A percentile compares a stretch with the other conserved stretches of the same genome.
These are phyloP conservation scores for Muscicapa comitata DNA, from an alignment of 2,797 vertebrate genomes.

Conservation along the genomic window DNA sequence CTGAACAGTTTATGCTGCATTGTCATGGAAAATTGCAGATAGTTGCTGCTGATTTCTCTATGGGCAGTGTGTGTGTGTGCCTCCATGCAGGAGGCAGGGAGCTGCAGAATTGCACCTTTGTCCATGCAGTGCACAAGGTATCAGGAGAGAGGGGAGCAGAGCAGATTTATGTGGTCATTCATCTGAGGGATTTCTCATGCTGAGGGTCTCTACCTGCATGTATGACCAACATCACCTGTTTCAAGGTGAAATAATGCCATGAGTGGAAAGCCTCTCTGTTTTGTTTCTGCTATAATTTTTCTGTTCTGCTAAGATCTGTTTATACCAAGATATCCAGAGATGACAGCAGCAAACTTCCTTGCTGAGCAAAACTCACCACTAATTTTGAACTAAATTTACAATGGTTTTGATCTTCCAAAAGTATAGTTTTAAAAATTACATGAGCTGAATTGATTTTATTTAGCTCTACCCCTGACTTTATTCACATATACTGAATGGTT, in stretches of 20 bases:
- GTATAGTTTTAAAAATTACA: not conserved
- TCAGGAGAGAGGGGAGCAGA: not conserved
- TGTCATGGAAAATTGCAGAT: not conserved
- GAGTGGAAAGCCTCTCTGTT: not conserved
- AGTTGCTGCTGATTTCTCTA: too few relatives aligned
- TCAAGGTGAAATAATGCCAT: not conserved
- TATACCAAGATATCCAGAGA: not conserved
- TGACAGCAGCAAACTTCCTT: not conserved
- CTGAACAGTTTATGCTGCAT: not conserved
- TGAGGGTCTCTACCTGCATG: not conserved
- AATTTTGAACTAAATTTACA: not conserved
- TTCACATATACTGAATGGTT: not conserved
- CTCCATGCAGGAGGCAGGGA: not conserved
- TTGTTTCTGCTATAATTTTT: not conserved
- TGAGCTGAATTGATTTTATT: not conserved
- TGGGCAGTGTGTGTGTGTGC: not conserved
- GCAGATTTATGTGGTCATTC: not conserved
- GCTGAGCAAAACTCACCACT: not conserved
- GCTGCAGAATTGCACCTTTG: not conserved
- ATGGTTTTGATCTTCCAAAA: not conserved
- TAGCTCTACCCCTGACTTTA: not conserved
- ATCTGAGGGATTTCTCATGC: not conserved
- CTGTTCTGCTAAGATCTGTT: not conserved
- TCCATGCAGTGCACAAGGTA: too few relatives aligned
- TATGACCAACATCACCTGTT: not conserved